Percentiles rank a stretch among this genome's conserved stretches.
Conservation (phyloP, 2,888 invertebrate species). For the Mythimna pallens region DNA sequence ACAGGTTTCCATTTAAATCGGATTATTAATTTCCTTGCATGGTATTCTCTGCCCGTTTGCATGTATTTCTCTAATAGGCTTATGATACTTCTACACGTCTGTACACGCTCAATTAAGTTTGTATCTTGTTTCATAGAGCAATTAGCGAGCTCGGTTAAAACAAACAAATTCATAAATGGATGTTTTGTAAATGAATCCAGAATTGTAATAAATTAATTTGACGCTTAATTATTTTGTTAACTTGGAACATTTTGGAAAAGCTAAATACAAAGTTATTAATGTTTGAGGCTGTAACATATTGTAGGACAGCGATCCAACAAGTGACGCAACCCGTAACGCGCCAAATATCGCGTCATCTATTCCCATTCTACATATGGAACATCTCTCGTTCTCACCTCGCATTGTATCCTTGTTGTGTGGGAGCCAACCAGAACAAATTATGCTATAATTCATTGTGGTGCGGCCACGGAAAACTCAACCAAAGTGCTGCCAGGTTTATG, state of each 20-base stretch:
- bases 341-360: conserved; percentile 75
- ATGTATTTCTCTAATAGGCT: conserved; percentile 7
- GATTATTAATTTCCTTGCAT: conserved; percentile 12
- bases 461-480: conserved; percentile 69
- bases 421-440: conserved; percentile 77
- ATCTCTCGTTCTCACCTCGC: conserved; percentile 73
- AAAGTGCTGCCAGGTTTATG: conserved; percentile 61
- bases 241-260: neutral
- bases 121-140: neutral
- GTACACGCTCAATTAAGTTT: neutral
- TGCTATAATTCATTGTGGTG: conserved; percentile 77
- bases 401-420: conserved; percentile 74
- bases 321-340: conserved; percentile 43
- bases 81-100: neutral
- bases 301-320: conserved; percentile 35
- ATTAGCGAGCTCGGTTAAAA: neutral
- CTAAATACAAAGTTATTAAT: conserved; percentile 15
- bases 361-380: conserved; percentile 72
- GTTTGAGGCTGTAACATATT: neutral
- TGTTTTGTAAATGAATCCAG: neutral
- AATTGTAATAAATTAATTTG: neutral
- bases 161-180: neutral
- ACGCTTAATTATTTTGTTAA: neutral
- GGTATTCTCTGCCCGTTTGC: neutral
- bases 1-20: conserved; percentile 26